phyloP scores from a whole-genome alignment of 2,797 vertebrate species.

The Choloepus didactylus region DNA sequence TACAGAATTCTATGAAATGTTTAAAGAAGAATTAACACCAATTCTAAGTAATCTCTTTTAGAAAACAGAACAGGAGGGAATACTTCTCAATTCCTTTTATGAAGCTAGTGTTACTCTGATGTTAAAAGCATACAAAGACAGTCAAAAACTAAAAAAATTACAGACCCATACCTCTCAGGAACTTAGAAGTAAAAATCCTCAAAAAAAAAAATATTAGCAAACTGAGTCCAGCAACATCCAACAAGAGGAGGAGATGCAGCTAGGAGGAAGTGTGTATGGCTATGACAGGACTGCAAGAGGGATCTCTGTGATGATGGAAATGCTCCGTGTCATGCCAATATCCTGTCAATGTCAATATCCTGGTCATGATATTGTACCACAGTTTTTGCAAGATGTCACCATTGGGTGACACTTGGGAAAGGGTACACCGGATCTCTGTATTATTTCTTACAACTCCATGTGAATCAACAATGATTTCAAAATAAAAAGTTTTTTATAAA shows the following conservation, averaged over 20 bases:
- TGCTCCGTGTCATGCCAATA: not conserved
- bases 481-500: not conserved
- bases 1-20: not conserved
- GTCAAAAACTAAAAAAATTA: not conserved
- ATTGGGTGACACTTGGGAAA: not conserved
- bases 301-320: too few species aligned
- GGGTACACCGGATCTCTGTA: not conserved
- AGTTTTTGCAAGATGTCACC: not conserved
- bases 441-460: not conserved
- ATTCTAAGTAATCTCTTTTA: not conserved
- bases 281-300: too few species aligned
- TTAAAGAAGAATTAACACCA: not conserved
- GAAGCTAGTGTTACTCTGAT: not conserved
- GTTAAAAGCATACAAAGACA: not conserved
- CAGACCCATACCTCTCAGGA: not conserved
- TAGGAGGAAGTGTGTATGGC: not conserved
- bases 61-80: not conserved
- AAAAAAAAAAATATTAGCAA: not conserved
- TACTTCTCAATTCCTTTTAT: not conserved
- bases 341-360: not conserved
- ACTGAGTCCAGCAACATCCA: not conserved
- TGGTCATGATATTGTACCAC: not conserved
- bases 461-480: not conserved
- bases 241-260: not conserved
- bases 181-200: not conserved